phyloP scores from a whole-genome alignment of 2,113 vertebrate genomes.

The Sardina pilchardus region DNA sequence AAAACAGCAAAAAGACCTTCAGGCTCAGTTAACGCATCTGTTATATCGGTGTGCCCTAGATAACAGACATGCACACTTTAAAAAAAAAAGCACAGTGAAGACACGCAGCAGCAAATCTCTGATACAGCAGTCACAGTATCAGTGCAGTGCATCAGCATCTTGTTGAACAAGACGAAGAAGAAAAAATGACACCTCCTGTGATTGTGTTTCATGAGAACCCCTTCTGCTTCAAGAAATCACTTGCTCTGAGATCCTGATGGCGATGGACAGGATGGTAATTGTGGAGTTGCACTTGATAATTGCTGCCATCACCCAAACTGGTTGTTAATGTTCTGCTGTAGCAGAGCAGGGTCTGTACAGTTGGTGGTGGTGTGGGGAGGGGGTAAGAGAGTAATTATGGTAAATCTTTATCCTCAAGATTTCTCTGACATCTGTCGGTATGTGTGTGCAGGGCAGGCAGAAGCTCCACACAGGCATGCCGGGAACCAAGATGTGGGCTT shows the following conservation, averaged over 20 bases:
- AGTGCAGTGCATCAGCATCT: neutral
- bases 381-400: conserved; percentile 31
- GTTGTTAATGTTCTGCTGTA: neutral
- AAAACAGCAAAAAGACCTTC: conserved; percentile 1
- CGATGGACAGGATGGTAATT: conserved; percentile 11
- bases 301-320: conserved; percentile 24
- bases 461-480: neutral
- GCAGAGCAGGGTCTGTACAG: neutral
- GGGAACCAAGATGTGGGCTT: conserved; percentile 9
- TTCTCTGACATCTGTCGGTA: conserved; percentile 34
- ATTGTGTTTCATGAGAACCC: neutral
- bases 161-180: neutral
- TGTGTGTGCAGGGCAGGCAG: conserved; percentile 5
- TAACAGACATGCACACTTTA: conserved; percentile 2
- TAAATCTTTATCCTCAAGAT: conserved; percentile 36
- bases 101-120: neutral
- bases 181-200: neutral
- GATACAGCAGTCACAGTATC: neutral
- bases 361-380: neutral
- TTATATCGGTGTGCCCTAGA: conserved; percentile 8
- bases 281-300: conserved; percentile 31
- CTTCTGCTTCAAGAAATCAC: conserved; percentile 23
- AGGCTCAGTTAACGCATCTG: conserved; percentile 21
- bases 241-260: conserved; percentile 27
- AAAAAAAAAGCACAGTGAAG: neutral